Evolutionary conservation across 2,888 invertebrate genomes (phyloP).

Genomic region (Branchipolynoe longqiensis): DNA sequence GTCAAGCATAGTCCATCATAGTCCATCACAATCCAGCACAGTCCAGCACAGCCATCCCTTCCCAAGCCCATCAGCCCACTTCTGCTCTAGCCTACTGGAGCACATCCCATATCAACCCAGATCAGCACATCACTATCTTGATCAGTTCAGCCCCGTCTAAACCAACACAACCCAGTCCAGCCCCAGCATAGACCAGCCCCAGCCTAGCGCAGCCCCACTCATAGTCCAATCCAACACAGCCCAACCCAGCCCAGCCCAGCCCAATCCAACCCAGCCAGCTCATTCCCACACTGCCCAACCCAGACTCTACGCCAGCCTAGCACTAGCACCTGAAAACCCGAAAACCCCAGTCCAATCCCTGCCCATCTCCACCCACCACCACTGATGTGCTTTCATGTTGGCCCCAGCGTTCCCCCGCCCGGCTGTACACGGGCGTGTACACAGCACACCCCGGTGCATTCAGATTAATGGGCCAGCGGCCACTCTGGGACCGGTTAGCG

Average conservation of each 20-base stretch:
- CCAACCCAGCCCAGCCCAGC: not conserved
- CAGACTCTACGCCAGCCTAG: not conserved
- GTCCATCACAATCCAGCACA: not conserved
- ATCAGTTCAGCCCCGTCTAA: too few species aligned
- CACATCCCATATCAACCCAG: too few species aligned
- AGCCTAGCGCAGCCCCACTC: too few species aligned
- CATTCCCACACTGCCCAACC: not conserved
- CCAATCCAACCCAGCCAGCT: not conserved
- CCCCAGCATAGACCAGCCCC: too few species aligned
- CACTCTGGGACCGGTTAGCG: not conserved
- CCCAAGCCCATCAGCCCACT: too few species aligned
- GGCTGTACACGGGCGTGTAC: not conserved
- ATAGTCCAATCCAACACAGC: too few species aligned
- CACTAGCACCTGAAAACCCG: not conserved
- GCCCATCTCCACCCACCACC: not conserved
- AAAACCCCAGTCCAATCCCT: not conserved
- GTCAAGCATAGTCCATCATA: not conserved
- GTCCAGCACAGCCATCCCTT: too few species aligned
- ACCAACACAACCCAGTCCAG: too few species aligned
- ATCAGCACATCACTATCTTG: too few species aligned
- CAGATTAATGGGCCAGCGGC: constrained; percentile 22
- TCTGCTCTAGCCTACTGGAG: too few species aligned
- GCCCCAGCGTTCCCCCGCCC: not conserved
- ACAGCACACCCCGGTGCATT: constrained; percentile 21
- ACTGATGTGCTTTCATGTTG: not conserved